Evolutionary conservation across 2,797 vertebrate genomes (phyloP), one percentile per base, ranked within the genome.

Genomic region (Melanotaenia nigrans): DNA sequence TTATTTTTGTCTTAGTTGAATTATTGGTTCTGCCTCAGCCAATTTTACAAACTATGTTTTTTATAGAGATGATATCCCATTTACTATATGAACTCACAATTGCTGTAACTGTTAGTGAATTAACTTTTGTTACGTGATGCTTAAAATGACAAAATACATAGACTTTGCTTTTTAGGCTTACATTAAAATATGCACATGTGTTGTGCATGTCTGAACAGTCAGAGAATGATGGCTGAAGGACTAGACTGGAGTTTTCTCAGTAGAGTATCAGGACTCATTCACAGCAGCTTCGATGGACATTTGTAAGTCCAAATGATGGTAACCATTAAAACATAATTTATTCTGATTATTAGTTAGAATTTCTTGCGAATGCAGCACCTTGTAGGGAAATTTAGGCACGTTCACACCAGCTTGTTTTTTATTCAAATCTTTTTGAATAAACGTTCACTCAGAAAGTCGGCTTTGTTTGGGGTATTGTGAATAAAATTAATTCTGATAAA

Each of bases 131-230:
- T 35, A 16, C 5, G 25, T 20, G 22, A 60, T 65, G 35, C 7
- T 57, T 33, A 65, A 62, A 57, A 54, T 68, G 38, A 68, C 16
- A 36, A 36, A 42, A 20, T 55, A 18, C 14, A 45, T 38, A 18
- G 47, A 12, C 35, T 32, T 20, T 42, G 40, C 40, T 42, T 28
- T 60, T 33, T 55, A 33, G 32, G 20, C 5, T 55, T 59, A 35
- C 71, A 76, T 71, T 42, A 42, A 6, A 64, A 54, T 16, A 18
- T 53, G 47, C 3, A 32, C 28, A 35, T 22, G 16, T 22, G n/a
- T 25, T 30, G 30, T 56, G 11, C 40, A 49, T 33, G 55, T 16
- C 38, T 55, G 24, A 14, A 42, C 2, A 16, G 18, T 38, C 36
- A 24, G 10, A 67, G 9, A 3, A 7, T 10, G 16, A 33, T 20